Evolutionary conservation across 2,113 vertebrate genomes (phyloP), one percentile per base, ranked within the genome.

Genomic region (Rattus rattus): DNA sequence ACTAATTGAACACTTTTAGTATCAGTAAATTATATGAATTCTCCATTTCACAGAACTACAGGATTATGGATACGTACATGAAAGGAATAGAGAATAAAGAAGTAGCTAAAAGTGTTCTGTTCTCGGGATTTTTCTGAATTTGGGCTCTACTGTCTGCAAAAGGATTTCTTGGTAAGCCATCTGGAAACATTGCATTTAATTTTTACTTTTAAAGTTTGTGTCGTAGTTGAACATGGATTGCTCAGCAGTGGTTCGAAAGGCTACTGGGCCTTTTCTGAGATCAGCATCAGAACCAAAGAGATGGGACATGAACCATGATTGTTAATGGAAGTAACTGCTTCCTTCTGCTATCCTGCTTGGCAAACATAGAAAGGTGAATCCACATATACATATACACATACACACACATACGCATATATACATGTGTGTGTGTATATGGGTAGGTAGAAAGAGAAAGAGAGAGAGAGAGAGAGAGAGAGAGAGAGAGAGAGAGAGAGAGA

Each of bases 221-320:
- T 95, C 97, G 94, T 87, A 88, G 79, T 94, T 93, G 96, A 95
- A 63, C 73, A 7, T 59, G 63, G 30, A 94, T 90, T 93, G 56
- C 96, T 96, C 92, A 76, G 93, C 90, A 90, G 49, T 67, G 87
- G 69, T 96, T 97, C 91, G 83, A 87, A 83, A 95, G 90, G 77
- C 67, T 96, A 52, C 77, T 26, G 77, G 52, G 65, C 26, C 69
- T 87, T 91, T 33, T 17, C 92, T 19, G 61, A 81, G 96, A 97
- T 97, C 80, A 92, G 52, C 33, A 85, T 96, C 84, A 81, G 63
- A 79, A 72, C 76, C 47, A 88, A 88, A 87, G 95, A 49, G 83
- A 79, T 28, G 19, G 54, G 67, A 16, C n/a, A 16, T 20, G 54
- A 96, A 79, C 79, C 87, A 75, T 49, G 92, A 84, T 92, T 95